Evolutionary conservation across 2,797 vertebrate genomes (phyloP).

Genomic region (Heteromormyrus szaboi): DNA sequence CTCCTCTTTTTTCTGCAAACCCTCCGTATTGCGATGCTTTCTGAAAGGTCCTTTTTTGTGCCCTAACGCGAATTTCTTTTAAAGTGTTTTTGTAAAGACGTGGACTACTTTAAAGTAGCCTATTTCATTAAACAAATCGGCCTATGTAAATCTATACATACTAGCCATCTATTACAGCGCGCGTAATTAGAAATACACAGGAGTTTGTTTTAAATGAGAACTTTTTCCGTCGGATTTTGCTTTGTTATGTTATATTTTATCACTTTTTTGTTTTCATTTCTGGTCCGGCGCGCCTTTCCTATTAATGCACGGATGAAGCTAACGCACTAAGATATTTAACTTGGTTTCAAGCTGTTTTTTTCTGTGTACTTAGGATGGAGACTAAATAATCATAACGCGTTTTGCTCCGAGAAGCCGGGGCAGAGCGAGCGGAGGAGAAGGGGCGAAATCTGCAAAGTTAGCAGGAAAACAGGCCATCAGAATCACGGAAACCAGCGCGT

Average conservation of each 20-base stretch:
- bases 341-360: not conserved
- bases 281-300: not conserved
- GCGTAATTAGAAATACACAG: not conserved
- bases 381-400: constrained; percentile 2
- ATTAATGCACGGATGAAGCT: not conserved
- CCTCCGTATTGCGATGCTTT: not conserved
- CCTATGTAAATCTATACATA: not conserved
- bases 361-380: not conserved
- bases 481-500: constrained; percentile 55
- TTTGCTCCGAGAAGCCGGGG: constrained; percentile 19
- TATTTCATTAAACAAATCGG: not conserved
- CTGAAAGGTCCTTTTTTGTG: not conserved
- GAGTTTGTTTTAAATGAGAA: not conserved
- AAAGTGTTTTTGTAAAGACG: not conserved
- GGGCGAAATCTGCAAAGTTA: constrained; percentile 53
- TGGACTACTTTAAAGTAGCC: not conserved
- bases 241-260: not conserved
- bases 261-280: not conserved
- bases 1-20: not conserved
- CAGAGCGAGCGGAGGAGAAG: constrained; percentile 10
- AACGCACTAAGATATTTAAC: not conserved
- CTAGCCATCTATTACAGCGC: not conserved
- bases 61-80: not conserved
- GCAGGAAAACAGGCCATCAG: constrained; percentile 55
- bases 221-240: not conserved